Evolutionary conservation across 2,888 invertebrate genomes (phyloP).

Genomic region (Abrostola triplasia): DNA sequence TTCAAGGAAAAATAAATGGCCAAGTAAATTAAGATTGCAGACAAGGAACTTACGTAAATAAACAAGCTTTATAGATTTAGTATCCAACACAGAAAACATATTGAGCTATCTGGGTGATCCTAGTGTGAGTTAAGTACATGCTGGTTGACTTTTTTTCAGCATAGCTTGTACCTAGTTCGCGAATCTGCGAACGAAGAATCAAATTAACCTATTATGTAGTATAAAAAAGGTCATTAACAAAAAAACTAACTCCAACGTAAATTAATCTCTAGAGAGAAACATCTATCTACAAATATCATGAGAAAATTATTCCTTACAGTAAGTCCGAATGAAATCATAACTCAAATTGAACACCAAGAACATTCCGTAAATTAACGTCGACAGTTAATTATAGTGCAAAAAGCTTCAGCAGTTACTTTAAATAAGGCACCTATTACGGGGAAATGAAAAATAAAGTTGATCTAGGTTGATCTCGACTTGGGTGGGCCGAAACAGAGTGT

Average conservation of each 20-base stretch:
- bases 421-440: constrained; percentile 52
- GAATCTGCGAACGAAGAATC: no score
- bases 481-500: no score
- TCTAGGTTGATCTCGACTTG: constrained; percentile 70
- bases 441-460: constrained; percentile 72
- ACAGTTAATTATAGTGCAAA: constrained; percentile 13
- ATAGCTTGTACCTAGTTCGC: no score
- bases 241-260: background rate
- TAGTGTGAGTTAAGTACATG: no score
- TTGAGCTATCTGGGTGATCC: no score
- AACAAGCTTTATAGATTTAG: no score
- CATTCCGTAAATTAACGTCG: background rate
- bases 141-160: no score
- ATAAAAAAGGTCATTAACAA: no score
- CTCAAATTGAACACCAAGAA: background rate
- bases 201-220: no score
- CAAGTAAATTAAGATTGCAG: constrained; percentile 11
- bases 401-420: constrained; percentile 45
- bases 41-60: background rate
- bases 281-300: no score
- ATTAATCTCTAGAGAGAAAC: no score
- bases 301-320: background rate
- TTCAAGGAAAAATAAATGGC: constrained; percentile 20
- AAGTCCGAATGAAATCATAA: constrained; percentile 1
- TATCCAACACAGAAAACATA: no score